Evolutionary conservation across 2,888 invertebrate genomes (phyloP), one percentile per base, ranked within the genome.

Genomic region (Napeogenes sylphis): DNA sequence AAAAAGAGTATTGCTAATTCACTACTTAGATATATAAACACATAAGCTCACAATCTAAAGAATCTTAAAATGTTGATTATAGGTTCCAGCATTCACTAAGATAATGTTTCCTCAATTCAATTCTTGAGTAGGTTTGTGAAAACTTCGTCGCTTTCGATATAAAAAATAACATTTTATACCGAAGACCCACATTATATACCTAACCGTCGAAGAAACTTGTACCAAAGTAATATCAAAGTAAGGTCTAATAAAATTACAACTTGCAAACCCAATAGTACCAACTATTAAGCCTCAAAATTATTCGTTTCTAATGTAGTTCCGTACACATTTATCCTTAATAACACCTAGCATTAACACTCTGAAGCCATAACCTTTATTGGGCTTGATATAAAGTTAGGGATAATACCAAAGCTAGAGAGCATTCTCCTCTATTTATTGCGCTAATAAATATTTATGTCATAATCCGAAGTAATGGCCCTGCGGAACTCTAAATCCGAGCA

Each of bases 401-500:
- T 80, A 80, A 80, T 77, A 75, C 76, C 76, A 61, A 69, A 75
- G 68, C 72, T 69, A 61, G 76, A 74, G 75, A 76, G 71, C 70
- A 69, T 74, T 75, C 73, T 73, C 75, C 72, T 73, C 73, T 80
- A 83, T 84, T 83, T 84, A 83, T 81, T 78, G 76, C 75, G 66
- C 75, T 81, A 76, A 83, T 83, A 81, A 81, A 82, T 83, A 82
- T 83, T 84, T 82, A 83, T 82, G 78, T 81, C 82, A 84, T 84
- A 84, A 84, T 84, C 82, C 80, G 69, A 75, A 75, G 79, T 79
- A 81, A 84, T 81, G 78, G 76, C 70, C 71, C 73, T 75, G 64
- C 72, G 69, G 77, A 73, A 75, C 74, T 66, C 66, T 64, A 69
- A 70, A 72, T 71, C 68, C 67, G 68, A 60, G 65, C 65, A 66